Evolutionary conservation across 2,113 vertebrate species (phyloP).

Genomic region (Perognathus longimembris): DNA sequence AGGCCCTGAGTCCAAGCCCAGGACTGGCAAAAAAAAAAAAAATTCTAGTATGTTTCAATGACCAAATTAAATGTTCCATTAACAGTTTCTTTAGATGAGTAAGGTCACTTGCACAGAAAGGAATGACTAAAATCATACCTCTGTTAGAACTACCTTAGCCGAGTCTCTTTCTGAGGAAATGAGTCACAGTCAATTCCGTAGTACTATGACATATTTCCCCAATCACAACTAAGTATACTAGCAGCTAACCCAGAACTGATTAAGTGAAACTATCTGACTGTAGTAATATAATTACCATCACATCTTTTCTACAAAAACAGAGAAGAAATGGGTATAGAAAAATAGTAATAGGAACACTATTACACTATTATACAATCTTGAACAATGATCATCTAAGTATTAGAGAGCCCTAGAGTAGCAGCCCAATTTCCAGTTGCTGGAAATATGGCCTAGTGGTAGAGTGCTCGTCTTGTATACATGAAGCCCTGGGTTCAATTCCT

Average conservation of each 20-base stretch:
- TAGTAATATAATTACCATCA: background rate
- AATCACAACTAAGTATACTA: background rate
- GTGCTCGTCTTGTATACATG: too few species aligned
- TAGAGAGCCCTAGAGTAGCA: background rate
- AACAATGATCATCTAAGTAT: background rate
- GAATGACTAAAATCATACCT: background rate
- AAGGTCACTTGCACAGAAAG: slow-evolving; percentile 2
- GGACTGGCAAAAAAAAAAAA: too few species aligned
- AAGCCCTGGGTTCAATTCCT: too few species aligned
- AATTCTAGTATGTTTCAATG: too few species aligned
- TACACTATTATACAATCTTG: background rate
- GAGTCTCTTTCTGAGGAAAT: background rate
- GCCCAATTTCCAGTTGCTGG: background rate
- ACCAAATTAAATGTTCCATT: slow-evolving; percentile 33
- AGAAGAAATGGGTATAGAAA: background rate
- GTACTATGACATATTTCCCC: background rate
- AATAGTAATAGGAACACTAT: background rate
- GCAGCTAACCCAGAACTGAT: background rate
- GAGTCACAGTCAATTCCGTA: background rate
- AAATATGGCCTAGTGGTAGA: too few species aligned
- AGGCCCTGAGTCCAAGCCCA: too few species aligned
- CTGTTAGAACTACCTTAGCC: slow-evolving; percentile 9
- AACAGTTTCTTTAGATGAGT: slow-evolving; percentile 9
- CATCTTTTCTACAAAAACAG: background rate
- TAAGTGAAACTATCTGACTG: background rate